phyloP scores from a whole-genome alignment of 2,113 vertebrate genomes.

The Colaptes auratus region DNA sequence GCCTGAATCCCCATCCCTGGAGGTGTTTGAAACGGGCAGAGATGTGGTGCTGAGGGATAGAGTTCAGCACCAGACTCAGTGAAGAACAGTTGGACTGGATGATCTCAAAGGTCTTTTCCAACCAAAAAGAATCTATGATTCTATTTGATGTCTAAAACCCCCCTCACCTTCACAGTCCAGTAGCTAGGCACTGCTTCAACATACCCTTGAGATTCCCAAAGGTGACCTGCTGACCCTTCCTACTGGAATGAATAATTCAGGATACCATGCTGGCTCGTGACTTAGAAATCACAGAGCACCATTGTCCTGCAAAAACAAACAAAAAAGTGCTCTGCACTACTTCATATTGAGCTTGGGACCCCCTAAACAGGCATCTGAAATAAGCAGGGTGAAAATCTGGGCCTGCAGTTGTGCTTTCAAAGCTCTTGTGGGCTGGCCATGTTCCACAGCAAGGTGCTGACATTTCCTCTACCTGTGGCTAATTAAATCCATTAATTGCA shows the following conservation, averaged over 20 bases:
- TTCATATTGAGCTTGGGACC: not conserved
- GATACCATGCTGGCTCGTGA: not conserved
- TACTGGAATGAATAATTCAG: not conserved
- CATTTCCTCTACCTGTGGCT: not conserved
- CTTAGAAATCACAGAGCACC: not conserved
- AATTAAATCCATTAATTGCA: slow-evolving; percentile 52
- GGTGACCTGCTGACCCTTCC: not conserved
- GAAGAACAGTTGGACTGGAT: no score
- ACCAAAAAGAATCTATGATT: no score
- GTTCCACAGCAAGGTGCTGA: slow-evolving; percentile 52
- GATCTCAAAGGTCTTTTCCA: no score
- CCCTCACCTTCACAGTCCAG: not conserved
- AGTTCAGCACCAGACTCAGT: no score
- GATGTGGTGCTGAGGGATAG: no score
- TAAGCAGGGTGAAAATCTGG: not conserved
- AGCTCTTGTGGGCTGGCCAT: slow-evolving; percentile 23
- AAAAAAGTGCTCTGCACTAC: not conserved
- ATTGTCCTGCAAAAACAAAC: not conserved
- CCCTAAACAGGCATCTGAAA: not conserved
- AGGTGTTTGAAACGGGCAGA: no score
- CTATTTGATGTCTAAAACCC: not conserved
- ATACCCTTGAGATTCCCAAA: not conserved
- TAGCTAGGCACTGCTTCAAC: not conserved
- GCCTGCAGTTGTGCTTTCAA: slow-evolving; percentile 21
- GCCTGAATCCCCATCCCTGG: no score